Conservation (phyloP, 1,140 invertebrate species). For the Palaemon carinicauda region DNA sequence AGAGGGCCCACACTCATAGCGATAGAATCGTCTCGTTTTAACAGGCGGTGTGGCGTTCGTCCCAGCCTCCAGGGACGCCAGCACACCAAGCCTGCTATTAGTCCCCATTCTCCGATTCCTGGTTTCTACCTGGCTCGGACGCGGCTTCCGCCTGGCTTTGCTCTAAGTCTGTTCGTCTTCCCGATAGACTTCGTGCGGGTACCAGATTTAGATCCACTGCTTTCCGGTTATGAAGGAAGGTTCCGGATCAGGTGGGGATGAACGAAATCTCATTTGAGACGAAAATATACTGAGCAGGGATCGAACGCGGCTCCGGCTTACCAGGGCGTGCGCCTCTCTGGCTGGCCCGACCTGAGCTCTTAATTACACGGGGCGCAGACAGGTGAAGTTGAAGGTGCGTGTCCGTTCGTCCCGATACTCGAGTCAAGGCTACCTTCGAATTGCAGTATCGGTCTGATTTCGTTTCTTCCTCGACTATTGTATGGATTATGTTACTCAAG, state of each 20-base stretch:
- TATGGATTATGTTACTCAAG: neutral
- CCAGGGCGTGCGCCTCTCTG: constrained; percentile 23
- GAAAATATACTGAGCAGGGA: neutral
- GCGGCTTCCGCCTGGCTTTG: neutral
- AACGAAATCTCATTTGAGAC: neutral
- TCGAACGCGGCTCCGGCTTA: constrained; percentile 19
- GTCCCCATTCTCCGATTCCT: neutral
- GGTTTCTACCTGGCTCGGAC: neutral
- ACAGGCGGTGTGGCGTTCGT: constrained; percentile 26
- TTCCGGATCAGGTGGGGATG: neutral
- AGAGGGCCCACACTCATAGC: constrained; percentile 28
- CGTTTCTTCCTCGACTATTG: neutral
- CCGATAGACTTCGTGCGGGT: too few relatives aligned
- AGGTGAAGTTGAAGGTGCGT: constrained; percentile 38
- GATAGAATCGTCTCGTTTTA: constrained; percentile 48
- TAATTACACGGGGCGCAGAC: constrained; percentile 50
- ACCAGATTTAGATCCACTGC: too few relatives aligned
- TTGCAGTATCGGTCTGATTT: neutral
- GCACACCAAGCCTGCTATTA: constrained; percentile 41
- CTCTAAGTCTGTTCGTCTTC: too few relatives aligned
- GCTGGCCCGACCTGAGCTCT: constrained; percentile 47
- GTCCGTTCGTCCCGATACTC: constrained; percentile 6
- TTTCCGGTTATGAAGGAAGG: neutral
- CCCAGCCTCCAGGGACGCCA: constrained; percentile 19
- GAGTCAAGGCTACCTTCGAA: neutral